Evolutionary conservation across 2,113 vertebrate genomes (phyloP), one percentile per base, ranked within the genome.

Genomic region (Dinomys branickii): DNA sequence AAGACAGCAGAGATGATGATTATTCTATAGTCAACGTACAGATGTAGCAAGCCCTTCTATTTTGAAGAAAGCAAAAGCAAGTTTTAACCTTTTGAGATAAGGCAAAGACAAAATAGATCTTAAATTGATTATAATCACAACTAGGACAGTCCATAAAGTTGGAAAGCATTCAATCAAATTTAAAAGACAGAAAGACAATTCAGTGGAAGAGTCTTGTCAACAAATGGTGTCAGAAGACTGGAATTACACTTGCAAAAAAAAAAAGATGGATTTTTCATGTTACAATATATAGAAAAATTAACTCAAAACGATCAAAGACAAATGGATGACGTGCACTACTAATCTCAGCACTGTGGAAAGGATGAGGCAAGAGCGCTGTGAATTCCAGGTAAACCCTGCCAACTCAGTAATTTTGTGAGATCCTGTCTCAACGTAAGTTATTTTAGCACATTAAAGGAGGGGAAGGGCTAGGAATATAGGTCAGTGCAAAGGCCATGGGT

Each of bases 11-110:
- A 82, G 11, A 44, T 47, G 11, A 44, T 47, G 7, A 71, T 61
- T 3, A 84, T 50, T 80, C 12, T 89, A 9, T 52, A 54, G 65
- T 82, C 41, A 71, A 91, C n/a, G n/a, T n/a, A n/a, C n/a, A n/a
- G n/a, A n/a, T 3, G 5, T 59, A 78, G 26, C 17, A 22, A 52
- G 50, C 67, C 80, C 19, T 93, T 88, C n/a, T 81, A 89, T 65
- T 90, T 88, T 35, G 30, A 82, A 82, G 19, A 86, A 87, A 89
- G n/a, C 35, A 83, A 10, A 77, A 83, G 26, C 41, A 94, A 87
- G 8, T 73, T 80, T 92, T 90, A 67, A 88, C 50, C 17, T 85
- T 93, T 61, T 67, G 38, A 47, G 30, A 38, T 28, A 61, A 80
- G 69, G n/a, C 1, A 92, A 50, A 73, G 47, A 80, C 33, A 85